Evolutionary conservation across 2,113 vertebrate species (phyloP).

Genomic region (Elachura formosa): DNA sequence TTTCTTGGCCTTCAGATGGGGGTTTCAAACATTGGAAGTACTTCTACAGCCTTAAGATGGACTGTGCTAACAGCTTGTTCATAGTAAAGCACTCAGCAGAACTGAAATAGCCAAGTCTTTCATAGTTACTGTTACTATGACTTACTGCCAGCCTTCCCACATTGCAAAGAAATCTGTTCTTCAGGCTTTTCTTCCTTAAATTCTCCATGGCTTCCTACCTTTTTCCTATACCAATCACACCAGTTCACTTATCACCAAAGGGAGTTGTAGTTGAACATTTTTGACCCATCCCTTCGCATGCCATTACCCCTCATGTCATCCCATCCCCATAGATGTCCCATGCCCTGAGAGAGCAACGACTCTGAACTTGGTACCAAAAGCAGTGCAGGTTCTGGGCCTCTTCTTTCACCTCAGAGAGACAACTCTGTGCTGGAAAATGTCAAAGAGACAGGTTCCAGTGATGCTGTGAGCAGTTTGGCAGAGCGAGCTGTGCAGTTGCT

Average conservation of each 20-base stretch:
- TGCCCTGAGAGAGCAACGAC: background rate
- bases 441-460: accelerated
- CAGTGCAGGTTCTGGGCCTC: accelerated
- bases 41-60: slow-evolving; percentile 27
- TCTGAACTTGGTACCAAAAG: background rate
- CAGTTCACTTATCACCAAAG: background rate
- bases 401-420: background rate
- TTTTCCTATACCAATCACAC: background rate
- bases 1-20: slow-evolving; percentile 14
- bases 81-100: slow-evolving; percentile 28
- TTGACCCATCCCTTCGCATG: background rate
- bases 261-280: background rate
- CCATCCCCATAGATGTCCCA: background rate
- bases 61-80: slow-evolving; percentile 29
- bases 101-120: slow-evolving; percentile 42
- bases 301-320: background rate
- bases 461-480: background rate
- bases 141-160: slow-evolving; percentile 47
- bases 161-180: slow-evolving; percentile 41
- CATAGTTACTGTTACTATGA: slow-evolving; percentile 60
- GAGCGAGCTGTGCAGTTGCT: background rate
- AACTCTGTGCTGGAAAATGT: background rate
- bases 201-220: background rate
- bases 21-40: background rate
- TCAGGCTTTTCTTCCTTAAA: background rate